Conservation (phyloP, 2,113 vertebrate species). For the Trogon melanurus region DNA sequence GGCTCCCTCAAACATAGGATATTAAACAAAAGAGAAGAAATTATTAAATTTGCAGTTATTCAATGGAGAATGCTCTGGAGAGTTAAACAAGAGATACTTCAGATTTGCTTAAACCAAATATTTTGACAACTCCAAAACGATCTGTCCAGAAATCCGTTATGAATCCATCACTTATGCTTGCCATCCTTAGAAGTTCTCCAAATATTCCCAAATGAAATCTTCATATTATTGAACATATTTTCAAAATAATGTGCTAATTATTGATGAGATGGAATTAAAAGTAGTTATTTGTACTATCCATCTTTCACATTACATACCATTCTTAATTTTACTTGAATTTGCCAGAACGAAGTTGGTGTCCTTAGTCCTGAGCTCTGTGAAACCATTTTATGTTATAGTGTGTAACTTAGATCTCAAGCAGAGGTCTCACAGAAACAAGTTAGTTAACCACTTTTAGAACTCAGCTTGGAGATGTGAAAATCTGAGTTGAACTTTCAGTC, state of each 20-base stretch:
- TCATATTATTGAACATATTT: neutral
- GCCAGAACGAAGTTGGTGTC: neutral
- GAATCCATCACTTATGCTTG: neutral
- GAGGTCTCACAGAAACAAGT: neutral
- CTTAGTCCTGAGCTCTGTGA: neutral
- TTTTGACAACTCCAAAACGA: neutral
- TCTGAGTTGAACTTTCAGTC: neutral
- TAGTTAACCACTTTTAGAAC: neutral
- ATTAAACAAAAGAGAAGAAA: neutral
- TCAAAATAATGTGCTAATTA: neutral
- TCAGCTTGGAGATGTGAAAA: neutral
- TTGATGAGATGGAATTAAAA: neutral
- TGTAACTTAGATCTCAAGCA: neutral
- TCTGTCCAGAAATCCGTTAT: neutral
- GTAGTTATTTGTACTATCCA: neutral
- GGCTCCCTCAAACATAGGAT: neutral
- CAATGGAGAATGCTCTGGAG: neutral
- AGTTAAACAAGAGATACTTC: neutral
- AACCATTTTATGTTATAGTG: neutral
- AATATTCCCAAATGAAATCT: neutral
- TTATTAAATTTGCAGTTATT: neutral
- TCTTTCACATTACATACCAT: neutral
- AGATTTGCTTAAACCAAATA: neutral
- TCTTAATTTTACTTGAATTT: neutral
- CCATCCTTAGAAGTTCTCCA: neutral